These are phyloP conservation scores for Eurosta solidaginis DNA, from an alignment of 1,140 invertebrate genomes.

Conservation along the genomic window DNA sequence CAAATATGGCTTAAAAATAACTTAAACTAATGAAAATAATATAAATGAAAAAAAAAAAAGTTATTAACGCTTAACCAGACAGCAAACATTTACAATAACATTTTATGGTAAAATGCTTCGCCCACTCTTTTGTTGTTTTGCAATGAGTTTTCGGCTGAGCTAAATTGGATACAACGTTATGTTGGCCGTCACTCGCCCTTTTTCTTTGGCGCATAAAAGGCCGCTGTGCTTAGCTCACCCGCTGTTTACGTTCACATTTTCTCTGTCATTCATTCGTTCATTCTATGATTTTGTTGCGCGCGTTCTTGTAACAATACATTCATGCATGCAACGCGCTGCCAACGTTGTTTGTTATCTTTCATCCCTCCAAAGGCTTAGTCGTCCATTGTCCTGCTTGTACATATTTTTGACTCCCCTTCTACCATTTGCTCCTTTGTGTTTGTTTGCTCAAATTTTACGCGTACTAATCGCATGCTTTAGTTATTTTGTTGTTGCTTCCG, in stretches of 20 bases:
- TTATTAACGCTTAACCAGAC: not conserved
- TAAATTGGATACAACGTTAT: not conserved
- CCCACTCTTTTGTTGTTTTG: not conserved
- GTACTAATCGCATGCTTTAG: conserved; percentile 7
- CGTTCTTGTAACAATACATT: conserved; percentile 6
- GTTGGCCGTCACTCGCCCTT: not conserved
- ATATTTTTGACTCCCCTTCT: not conserved
- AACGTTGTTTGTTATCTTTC: not conserved
- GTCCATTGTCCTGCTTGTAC: not conserved
- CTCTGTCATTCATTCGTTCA: not conserved
- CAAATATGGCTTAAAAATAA: not conserved
- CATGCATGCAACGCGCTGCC: conserved; percentile 5
- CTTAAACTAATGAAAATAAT: not conserved
- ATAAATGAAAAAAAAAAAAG: not conserved
- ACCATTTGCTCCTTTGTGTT: not conserved
- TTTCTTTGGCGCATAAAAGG: not conserved
- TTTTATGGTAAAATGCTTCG: not conserved
- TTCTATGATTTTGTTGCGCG: not conserved
- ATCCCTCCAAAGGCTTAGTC: too few species aligned
- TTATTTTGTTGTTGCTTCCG: not conserved
- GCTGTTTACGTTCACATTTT: not conserved
- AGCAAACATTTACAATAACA: conserved; percentile 14
- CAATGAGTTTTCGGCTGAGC: not conserved
- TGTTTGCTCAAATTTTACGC: conserved; percentile 11
- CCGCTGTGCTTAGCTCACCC: not conserved